phyloP scores from a whole-genome alignment of 2,113 vertebrate genomes.

The Gobio gobio region DNA sequence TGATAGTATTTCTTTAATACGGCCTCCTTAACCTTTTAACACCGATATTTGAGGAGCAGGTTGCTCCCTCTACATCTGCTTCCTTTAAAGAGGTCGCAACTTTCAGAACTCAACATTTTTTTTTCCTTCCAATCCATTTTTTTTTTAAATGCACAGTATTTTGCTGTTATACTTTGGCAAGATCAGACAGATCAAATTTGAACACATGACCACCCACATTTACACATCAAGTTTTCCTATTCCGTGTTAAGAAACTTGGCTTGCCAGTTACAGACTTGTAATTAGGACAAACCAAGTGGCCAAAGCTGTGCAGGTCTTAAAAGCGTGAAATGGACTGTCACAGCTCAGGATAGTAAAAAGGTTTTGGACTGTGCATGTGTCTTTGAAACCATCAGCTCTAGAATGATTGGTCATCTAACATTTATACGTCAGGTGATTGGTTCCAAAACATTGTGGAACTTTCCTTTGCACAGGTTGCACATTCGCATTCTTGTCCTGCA shows the following conservation, averaged over 20 bases:
- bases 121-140: background rate
- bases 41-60: slow-evolving; percentile 22
- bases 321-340: too few species aligned
- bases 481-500: background rate
- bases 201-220: background rate
- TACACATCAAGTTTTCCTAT: background rate
- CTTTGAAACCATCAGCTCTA: background rate
- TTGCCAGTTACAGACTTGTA: background rate
- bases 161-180: background rate
- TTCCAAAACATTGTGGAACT: too few species aligned
- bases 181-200: background rate
- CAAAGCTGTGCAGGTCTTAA: background rate
- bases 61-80: background rate
- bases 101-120: background rate
- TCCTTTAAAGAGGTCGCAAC: background rate
- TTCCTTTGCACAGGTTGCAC: background rate
- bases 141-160: background rate
- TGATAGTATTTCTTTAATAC: slow-evolving; percentile 22
- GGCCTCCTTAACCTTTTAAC: slow-evolving; percentile 24
- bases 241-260: background rate
- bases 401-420: background rate
- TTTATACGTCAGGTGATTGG: background rate
- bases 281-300: background rate
- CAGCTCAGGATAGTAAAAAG: too few species aligned
- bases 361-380: too few species aligned